Evolutionary conservation across 2,113 vertebrate genomes (phyloP), one percentile per base, ranked within the genome.

Genomic region (Acrocephalus kingi): DNA sequence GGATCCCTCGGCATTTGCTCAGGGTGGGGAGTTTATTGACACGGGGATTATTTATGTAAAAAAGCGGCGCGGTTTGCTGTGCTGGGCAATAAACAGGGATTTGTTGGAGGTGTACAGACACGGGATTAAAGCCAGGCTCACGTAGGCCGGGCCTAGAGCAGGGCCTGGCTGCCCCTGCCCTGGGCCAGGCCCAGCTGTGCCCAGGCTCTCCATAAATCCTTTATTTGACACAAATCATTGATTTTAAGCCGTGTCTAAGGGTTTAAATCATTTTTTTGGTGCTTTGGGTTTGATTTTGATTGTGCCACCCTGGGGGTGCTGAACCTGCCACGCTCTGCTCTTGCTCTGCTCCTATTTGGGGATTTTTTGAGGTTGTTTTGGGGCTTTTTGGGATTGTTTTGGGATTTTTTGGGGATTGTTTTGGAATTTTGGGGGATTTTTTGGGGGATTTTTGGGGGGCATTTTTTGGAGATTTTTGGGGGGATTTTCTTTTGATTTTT

Each of bases 21-120:
- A 97, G 94, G 95, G 95, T 77, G 89, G 94, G 84, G 86, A 91
- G 96, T 98, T 98, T 97, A 98, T 98, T 98, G 98, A 97, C 96
- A 89, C 31, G 94, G 94, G 95, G 84, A 93, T 92, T 97, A 98
- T 97, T 98, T 97, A 96, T 98, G 98, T 98, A 93, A 98, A 97
- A 97, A 97, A 97, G 20, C 85, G 37, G 37, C 95, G 96, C 95
- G 63, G 97, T 97, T 98, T 94, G 97, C 89, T 87, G 72, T 78
- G 64, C 94, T 37, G 66, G 72, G 87, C 84, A 93, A 96, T 97
- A 97, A 97, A 95, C 96, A 97, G 84, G 83, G 90, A 96, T 95
- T 97, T 95, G 94, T 79, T 80, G 86, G 76, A 92, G 56, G 39
- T 37, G 24, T 7, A 5, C 2, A 8, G 8, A 3, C 72, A 12